phyloP scores from a whole-genome alignment of 2,888 invertebrate genomes.

The Parnassius mnemosyne region DNA sequence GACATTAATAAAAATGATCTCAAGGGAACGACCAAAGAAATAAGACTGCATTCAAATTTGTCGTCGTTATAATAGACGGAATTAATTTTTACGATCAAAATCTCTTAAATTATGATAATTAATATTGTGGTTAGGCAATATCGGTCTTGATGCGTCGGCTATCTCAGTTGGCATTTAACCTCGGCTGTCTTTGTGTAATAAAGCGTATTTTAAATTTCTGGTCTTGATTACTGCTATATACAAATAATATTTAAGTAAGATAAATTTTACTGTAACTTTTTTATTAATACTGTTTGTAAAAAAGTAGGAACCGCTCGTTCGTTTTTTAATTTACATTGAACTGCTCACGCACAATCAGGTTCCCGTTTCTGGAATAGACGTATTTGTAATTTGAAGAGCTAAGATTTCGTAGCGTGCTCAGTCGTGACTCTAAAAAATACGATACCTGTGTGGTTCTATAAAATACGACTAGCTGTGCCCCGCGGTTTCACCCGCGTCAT shows the following conservation, averaged over 20 bases:
- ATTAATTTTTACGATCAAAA: constrained; percentile 21
- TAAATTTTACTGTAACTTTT: background rate
- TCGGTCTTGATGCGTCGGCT: constrained; percentile 19
- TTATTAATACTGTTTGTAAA: background rate
- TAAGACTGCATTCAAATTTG: background rate
- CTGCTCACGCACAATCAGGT: no score
- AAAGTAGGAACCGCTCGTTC: no score
- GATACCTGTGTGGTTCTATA: no score
- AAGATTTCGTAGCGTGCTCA: no score
- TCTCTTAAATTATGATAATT: constrained; percentile 24
- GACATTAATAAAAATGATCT: background rate
- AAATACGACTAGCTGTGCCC: no score
- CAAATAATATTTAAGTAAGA: background rate
- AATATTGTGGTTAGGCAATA: constrained; percentile 15
- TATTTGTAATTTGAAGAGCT: no score
- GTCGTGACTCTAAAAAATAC: no score
- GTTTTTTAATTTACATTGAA: no score
- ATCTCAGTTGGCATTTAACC: constrained; percentile 23
- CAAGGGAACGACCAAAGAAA: background rate
- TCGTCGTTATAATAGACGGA: background rate
- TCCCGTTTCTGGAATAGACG: no score
- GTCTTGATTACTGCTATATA: constrained; percentile 16
- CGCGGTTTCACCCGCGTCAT: no score
- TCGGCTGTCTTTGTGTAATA: constrained; percentile 21
- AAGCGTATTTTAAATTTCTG: constrained; percentile 16